Conservation (phyloP, 2,113 vertebrate species). For the Chaetura pelagica region DNA sequence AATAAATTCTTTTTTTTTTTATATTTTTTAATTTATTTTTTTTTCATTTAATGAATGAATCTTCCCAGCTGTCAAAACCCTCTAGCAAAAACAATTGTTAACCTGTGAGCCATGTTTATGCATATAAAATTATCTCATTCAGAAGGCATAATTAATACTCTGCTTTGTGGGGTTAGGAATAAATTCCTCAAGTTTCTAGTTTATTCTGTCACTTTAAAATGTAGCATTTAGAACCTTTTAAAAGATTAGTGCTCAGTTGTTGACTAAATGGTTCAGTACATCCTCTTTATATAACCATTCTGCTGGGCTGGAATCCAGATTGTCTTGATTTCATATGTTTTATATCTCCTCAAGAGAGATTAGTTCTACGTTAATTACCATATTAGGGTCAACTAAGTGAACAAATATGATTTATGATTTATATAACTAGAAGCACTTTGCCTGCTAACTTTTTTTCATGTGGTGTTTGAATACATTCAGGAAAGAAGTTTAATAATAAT, state of each 20-base stretch:
- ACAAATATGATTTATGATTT: neutral
- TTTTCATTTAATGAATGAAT: neutral
- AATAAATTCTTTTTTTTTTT: neutral
- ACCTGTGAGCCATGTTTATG: neutral
- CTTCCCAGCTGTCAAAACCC: neutral
- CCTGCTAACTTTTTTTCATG: neutral
- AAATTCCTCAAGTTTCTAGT: neutral
- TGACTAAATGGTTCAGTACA: conserved; percentile 49
- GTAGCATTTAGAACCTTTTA: conserved; percentile 23
- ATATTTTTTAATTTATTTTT: rapidly evolving
- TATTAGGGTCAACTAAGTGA: conserved; percentile 49
- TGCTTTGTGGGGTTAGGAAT: neutral
- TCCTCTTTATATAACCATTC: conserved; percentile 60
- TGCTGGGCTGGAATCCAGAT: conserved; percentile 54
- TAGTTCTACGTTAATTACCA: conserved; percentile 66
- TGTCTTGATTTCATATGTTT: conserved; percentile 58
- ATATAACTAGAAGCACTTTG: conserved; percentile 7
- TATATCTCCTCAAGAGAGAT: conserved; percentile 24
- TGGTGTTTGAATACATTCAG: neutral
- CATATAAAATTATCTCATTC: neutral
- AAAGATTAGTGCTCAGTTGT: conserved; percentile 28
- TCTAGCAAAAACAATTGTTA: neutral
- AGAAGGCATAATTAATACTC: neutral
- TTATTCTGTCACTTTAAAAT: conserved; percentile 22
- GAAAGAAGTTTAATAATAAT: neutral